These are phyloP conservation scores for Ophioninae sp. DNA, from an alignment of 2,888 invertebrate species.

Conservation along the genomic window DNA sequence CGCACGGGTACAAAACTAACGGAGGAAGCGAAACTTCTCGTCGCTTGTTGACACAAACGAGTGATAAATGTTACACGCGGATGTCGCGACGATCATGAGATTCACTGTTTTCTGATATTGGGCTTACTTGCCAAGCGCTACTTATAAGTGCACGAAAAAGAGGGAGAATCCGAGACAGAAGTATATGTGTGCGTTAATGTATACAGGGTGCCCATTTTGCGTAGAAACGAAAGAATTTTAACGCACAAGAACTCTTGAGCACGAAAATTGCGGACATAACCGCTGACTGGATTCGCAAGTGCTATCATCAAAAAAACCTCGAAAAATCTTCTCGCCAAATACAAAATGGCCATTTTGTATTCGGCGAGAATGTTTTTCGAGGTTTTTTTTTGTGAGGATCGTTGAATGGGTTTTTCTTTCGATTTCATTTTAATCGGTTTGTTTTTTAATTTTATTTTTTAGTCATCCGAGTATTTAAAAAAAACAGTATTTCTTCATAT, in stretches of 20 bases:
- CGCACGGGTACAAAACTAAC: not conserved
- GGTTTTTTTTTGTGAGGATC: not conserved
- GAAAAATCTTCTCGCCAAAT: too few species aligned
- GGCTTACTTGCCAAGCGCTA: not conserved
- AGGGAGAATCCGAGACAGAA: constrained; percentile 3
- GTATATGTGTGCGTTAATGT: not conserved
- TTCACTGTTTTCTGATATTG: constrained; percentile 28
- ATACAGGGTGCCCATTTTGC: not conserved
- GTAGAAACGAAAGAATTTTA: not conserved
- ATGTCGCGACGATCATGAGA: not conserved
- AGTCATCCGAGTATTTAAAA: too few species aligned
- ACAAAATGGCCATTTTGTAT: not conserved
- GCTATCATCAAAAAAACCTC: not conserved
- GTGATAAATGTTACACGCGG: not conserved
- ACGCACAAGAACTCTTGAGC: not conserved
- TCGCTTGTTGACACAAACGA: not conserved
- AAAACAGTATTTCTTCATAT: too few species aligned
- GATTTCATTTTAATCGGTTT: too few species aligned
- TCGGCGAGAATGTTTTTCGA: not conserved
- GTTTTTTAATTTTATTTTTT: too few species aligned
- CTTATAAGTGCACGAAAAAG: constrained; percentile 13
- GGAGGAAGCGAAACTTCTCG: not conserved
- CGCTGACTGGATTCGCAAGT: not conserved
- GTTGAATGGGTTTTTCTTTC: too few species aligned
- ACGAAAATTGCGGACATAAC: not conserved